Evolutionary conservation across 2,113 vertebrate genomes (phyloP).

Genomic region (Leptocoma aspasia): DNA sequence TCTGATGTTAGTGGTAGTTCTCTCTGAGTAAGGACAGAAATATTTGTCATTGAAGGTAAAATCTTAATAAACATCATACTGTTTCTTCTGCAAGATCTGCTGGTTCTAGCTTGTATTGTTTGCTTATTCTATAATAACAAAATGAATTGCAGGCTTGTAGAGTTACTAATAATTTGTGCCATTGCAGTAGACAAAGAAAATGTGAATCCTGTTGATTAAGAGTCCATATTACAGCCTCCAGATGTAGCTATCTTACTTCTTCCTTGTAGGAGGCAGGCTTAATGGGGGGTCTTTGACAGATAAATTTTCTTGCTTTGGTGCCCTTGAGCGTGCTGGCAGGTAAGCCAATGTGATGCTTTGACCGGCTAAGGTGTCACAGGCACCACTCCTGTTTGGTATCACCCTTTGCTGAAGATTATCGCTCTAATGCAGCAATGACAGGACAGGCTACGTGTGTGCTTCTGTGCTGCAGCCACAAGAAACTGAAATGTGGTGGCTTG

Average conservation of each 20-base stretch:
- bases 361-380: not conserved
- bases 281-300: not conserved
- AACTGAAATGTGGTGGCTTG: not conserved
- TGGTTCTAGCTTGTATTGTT: not conserved
- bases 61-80: not conserved
- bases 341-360: not conserved
- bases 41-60: not conserved
- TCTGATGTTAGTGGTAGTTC: not conserved
- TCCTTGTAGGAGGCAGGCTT: not conserved
- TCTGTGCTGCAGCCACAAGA: not conserved
- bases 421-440: not conserved
- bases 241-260: not conserved
- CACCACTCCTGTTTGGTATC: not conserved
- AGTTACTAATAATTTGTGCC: not conserved
- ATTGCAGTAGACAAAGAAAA: not conserved
- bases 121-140: slow-evolving; percentile 8
- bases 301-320: not conserved
- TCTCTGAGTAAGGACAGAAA: not conserved
- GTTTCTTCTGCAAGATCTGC: not conserved
- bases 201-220: not conserved
- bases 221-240: not conserved
- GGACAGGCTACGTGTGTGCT: not conserved
- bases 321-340: not conserved
- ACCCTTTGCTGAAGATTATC: not conserved
- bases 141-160: not conserved